phyloP scores from a whole-genome alignment of 2,113 vertebrate species.

The Saccopteryx bilineata region DNA sequence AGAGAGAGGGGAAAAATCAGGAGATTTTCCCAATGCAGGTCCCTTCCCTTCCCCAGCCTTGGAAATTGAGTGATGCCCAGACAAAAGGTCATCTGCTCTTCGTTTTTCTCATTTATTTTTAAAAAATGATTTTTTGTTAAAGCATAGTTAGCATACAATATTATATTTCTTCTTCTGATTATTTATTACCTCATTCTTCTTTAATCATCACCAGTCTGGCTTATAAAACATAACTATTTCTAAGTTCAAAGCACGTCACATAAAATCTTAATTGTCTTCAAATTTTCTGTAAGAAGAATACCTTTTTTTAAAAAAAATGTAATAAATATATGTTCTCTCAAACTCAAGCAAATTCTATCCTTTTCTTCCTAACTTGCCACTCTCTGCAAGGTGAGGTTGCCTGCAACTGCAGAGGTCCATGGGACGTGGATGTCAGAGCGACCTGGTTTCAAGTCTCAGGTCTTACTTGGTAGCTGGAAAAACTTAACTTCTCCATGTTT shows the following conservation, averaged over 20 bases:
- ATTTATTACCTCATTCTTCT: neutral
- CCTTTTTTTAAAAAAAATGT: neutral
- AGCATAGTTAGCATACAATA: neutral
- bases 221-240: constrained; percentile 8
- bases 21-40: neutral
- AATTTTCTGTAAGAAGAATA: constrained; percentile 5
- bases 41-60: neutral
- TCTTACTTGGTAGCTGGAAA: neutral
- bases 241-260: constrained; percentile 32
- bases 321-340: neutral
- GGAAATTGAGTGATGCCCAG: too few relatives aligned
- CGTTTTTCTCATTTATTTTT: neutral
- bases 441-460: constrained; percentile 1
- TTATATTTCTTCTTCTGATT: neutral
- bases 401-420: neutral
- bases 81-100: neutral
- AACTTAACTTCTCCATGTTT: neutral
- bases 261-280: constrained; percentile 33
- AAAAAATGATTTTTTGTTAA: neutral
- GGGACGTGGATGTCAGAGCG: too few relatives aligned
- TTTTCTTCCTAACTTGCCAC: neutral
- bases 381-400: neutral
- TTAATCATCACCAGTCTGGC: neutral
- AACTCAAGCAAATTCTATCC: neutral
- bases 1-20: neutral